Percentiles rank a stretch among this genome's conserved stretches.
These are phyloP conservation scores for Helobdella robusta DNA, from an alignment of 2,888 invertebrate species.

Conservation along the genomic window DNA sequence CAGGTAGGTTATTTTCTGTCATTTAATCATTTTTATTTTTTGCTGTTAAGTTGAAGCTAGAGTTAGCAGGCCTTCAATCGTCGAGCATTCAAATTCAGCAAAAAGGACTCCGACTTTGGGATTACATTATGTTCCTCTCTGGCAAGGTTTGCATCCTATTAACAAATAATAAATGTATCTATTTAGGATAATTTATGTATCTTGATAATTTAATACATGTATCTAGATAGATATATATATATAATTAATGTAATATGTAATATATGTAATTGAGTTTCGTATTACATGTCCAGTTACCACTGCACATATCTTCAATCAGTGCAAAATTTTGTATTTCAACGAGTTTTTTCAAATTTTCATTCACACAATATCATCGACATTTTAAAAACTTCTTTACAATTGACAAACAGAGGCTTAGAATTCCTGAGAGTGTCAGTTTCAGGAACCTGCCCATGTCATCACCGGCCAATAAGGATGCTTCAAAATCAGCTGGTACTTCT, in stretches of 20 bases:
- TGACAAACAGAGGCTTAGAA: conserved; percentile 25
- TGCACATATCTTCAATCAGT: too few relatives aligned
- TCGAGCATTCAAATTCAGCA: conserved; percentile 38
- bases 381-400: not conserved
- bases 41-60: conserved; percentile 25
- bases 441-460: conserved; percentile 36
- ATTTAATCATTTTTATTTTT: not conserved
- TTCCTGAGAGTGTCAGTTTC: conserved; percentile 28
- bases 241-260: too few relatives aligned
- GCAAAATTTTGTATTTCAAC: too few relatives aligned
- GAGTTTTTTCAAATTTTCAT: too few relatives aligned
- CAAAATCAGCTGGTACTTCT: conserved; percentile 28
- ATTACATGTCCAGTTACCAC: too few relatives aligned
- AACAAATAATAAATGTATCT: too few relatives aligned
- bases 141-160: conserved; percentile 39
- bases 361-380: not conserved
- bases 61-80: conserved; percentile 39
- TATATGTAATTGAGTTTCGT: too few relatives aligned
- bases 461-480: conserved; percentile 33
- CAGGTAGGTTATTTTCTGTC: too few relatives aligned
- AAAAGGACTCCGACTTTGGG: conserved; percentile 44
- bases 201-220: too few relatives aligned
- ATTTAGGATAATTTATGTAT: too few relatives aligned
- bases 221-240: too few relatives aligned
- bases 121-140: conserved; percentile 40